Evolutionary conservation across 1,140 invertebrate species (phyloP), one percentile per base, ranked within the genome.

Genomic region (Diorhabda elongata): DNA sequence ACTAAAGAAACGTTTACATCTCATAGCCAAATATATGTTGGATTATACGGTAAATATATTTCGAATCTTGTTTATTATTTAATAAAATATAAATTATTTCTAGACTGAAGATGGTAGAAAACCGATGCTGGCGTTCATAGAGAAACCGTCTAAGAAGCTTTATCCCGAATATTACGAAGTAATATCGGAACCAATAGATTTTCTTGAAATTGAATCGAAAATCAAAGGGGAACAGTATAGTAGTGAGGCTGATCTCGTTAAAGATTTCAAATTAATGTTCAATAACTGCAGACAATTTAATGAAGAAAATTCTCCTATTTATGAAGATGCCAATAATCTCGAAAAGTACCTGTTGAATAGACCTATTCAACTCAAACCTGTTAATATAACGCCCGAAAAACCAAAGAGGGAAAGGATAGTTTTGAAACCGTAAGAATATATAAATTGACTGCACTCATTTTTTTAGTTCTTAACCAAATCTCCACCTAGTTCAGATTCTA

Each of bases 161-260:
- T 98, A 98, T 82, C 94, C 96, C 0, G 96, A 97, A 80, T 98
- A 98, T 82, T 98, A 98, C 82, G 90, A 95, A 82, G 90, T 98
- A 2, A 98, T 98, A 69, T 86, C 90, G 47, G 92, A 94, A 74
- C 97, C 97, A 0, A 97, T 98, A 69, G 96, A 98, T 81, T 95
- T 98, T 91, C 86, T 94, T 52, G 94, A 91, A 44, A 98, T 98
- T 78, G 93, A 97, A 77, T 83, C 87, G 11, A 97, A 97, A 82
- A 97, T 98, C 60, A 93, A 93, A 79, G 83, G 82, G 9, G 87
- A 89, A 71, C 84, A 86, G 58, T 89, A 89, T 80, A 84, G 79
- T 52, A 84, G 82, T 7, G 78, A 89, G 0, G 85, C 87, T 59
- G 87, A 89, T 73, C 83, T 89, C 67, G 82, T 88, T 0, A 79